Conservation (phyloP, 2,888 invertebrate species). For the Ephialtes manifestator region DNA sequence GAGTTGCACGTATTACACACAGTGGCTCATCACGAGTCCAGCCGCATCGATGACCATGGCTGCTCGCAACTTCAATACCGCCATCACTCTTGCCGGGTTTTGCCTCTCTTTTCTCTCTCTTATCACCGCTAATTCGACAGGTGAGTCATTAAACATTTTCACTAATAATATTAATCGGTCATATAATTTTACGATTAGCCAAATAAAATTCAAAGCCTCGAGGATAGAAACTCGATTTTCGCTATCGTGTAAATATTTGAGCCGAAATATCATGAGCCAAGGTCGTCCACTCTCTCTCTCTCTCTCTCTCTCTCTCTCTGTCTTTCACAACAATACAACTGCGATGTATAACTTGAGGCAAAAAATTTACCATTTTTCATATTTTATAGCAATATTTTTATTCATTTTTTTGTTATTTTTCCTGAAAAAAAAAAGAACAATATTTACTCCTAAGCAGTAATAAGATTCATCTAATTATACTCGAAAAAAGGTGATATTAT, state of each 20-base stretch:
- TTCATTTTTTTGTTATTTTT: too few relatives aligned
- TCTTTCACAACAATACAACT: neutral
- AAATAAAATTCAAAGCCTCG: too few relatives aligned
- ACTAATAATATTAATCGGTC: neutral
- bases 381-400: too few relatives aligned
- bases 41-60: slow-evolving; percentile 58
- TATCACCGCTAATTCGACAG: slow-evolving; percentile 17
- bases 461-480: too few relatives aligned
- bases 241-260: neutral
- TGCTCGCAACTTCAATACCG: slow-evolving; percentile 17
- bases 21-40: slow-evolving; percentile 15
- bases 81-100: slow-evolving; percentile 26
- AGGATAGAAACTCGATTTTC: too few relatives aligned
- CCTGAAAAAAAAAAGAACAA: too few relatives aligned
- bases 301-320: too few relatives aligned
- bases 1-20: slow-evolving; percentile 23
- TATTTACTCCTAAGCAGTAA: too few relatives aligned
- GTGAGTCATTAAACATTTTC: slow-evolving; percentile 37
- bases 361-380: too few relatives aligned
- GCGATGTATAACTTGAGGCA: too few relatives aligned
- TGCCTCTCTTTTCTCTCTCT: slow-evolving; percentile 34
- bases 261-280: neutral
- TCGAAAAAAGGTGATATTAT: too few relatives aligned
- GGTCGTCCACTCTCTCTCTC: neutral
- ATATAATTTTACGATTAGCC: too few relatives aligned